phyloP scores from a whole-genome alignment of 2,888 invertebrate genomes.

The Congeria kusceri region DNA sequence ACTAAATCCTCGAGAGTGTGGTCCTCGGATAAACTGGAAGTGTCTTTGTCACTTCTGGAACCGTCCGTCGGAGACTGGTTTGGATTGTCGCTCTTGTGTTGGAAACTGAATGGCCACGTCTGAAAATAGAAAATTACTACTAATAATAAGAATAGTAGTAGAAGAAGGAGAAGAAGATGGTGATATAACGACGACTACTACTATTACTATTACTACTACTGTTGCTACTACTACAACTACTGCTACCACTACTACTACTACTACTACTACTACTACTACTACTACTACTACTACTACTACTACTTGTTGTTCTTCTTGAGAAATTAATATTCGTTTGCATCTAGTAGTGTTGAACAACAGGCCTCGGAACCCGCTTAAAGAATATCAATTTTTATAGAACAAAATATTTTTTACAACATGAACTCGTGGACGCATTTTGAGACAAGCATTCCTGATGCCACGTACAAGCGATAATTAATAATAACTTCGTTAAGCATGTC shows the following conservation, averaged over 20 bases:
- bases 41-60: constrained; percentile 29
- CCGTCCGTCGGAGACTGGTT: constrained; percentile 41
- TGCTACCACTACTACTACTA: not conserved
- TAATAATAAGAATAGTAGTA: not conserved
- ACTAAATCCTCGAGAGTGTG: constrained; percentile 52
- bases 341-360: too few relatives aligned
- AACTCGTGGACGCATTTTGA: too few relatives aligned
- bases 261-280: constrained; percentile 2
- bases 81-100: constrained; percentile 45
- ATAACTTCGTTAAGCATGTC: too few relatives aligned
- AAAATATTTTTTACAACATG: too few relatives aligned
- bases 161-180: too few relatives aligned
- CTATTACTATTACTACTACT: too few relatives aligned
- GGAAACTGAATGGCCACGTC: constrained; percentile 66
- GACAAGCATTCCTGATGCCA: too few relatives aligned
- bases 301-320: not conserved
- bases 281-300: not conserved
- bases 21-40: constrained; percentile 42
- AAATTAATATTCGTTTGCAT: too few relatives aligned
- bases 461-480: too few relatives aligned
- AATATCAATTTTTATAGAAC: too few relatives aligned
- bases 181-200: too few relatives aligned
- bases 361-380: too few relatives aligned
- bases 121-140: constrained; percentile 39
- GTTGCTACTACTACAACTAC: not conserved